Base-by-base conservation (phyloP, 2,888 invertebrate genomes). In the Vandiemenella viatica region DNA sequence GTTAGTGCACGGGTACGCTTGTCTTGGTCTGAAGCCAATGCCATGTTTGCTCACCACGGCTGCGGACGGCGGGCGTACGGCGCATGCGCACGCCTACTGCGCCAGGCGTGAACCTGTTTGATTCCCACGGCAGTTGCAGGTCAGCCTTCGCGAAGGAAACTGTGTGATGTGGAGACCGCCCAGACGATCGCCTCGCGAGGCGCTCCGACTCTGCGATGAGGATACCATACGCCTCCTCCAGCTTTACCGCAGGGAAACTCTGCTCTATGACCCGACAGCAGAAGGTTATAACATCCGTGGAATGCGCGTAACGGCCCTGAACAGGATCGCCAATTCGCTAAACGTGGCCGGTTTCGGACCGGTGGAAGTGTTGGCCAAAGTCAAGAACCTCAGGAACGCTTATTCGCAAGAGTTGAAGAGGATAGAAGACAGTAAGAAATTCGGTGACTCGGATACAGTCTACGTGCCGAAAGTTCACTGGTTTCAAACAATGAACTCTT, bases 331-430 rank as follows among this genome's bases (percentile, higher is more conserved):
- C 8, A 13, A n/a, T 13, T 15, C 16, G 17, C 19, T 44, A 8
- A 16, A 23, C 4, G 22, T 44, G 17, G 15, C 16, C 15, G 26
- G 22, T 17, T 44, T 44, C 32, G 45, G 45, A 16, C 19, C 22
- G 13, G 7, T 15, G 7, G 45, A 44, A 17, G 19, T 13, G 13
- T 26, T 15, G 26, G 13, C 15, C 8, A 44, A 44, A 26, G n/a
- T 44, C 19, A 44, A 44, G 17, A 44, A 44, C 15, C 19, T 44
- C 8, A 16, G 45, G n/a, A 23, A 19, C 15, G n/a, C 19, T 23
- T 44, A 44, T 19, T 23, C 15, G 16, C 45, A 44, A 26, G 45
- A 44, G 20, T 15, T 44, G 45, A 16, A 13, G 13, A 44, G 26
- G 26, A 32, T 44, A 17, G 16, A 16, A 17, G 22, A 26, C 7